Percentiles rank a stretch among this genome's conserved stretches.
Conservation (phyloP, 2,113 vertebrate genomes). For the Semicossyphus pulcher region DNA sequence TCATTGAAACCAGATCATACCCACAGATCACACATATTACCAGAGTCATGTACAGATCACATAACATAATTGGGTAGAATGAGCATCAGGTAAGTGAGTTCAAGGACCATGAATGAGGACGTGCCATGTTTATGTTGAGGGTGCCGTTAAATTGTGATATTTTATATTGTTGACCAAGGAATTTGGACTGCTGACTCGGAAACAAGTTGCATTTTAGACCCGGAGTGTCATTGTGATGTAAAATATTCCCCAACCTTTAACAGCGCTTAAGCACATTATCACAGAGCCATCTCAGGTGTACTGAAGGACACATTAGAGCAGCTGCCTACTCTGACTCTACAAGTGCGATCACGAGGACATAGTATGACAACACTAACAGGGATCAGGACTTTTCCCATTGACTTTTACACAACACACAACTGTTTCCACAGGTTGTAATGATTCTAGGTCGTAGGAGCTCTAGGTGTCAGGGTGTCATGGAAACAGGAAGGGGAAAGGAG, state of each 20-base stretch:
- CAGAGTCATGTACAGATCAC: conserved; percentile 15
- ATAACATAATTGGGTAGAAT: conserved; percentile 3
- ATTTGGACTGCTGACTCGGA: neutral
- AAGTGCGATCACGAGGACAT: neutral
- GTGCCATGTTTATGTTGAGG: neutral
- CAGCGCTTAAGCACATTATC: neutral
- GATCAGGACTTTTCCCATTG: conserved; percentile 63
- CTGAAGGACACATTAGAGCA: neutral
- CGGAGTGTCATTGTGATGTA: neutral
- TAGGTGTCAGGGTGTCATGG: neutral
- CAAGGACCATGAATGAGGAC: neutral
- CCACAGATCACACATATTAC: conserved; percentile 63
- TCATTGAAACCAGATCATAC: conserved; percentile 73
- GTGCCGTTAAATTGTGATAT: neutral
- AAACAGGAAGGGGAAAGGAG: neutral
- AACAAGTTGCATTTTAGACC: no score
- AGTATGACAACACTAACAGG: neutral
- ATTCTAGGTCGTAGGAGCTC: conserved; percentile 31
- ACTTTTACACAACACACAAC: conserved; percentile 24
- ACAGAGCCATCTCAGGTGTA: neutral
- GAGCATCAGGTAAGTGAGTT: neutral
- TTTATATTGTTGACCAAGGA: neutral
- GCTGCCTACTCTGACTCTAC: neutral
- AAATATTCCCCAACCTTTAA: neutral
- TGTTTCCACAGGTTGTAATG: conserved; percentile 16